Evolutionary conservation across 2,113 vertebrate species (phyloP), one percentile per base, ranked within the genome.

Genomic region (Ciconia boyciana): DNA sequence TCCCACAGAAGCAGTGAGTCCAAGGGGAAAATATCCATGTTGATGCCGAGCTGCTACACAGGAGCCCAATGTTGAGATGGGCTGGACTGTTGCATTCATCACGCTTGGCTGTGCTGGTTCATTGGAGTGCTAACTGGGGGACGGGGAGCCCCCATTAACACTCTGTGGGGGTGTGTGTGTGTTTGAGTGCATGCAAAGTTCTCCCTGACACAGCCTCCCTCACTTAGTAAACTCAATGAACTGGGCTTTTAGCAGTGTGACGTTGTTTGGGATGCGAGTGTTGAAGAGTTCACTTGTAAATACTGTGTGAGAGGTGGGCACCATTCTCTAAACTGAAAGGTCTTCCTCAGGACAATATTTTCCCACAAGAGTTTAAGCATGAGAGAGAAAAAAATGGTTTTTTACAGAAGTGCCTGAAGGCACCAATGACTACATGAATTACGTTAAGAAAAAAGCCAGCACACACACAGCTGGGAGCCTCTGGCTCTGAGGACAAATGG

Each of bases 231-330:
- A 25, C 22, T 44, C 41, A 32, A 18, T 44, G 32, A 70, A 29
- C 13, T 29, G 87, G 20, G 7, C 7, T 79, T 24, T 79, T 24
- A 65, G 39, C 61, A 49, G n/a, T 20, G 36, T 4, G 1, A 17
- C 32, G 31, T 2, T 44, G 13, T 87, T 65, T 70, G 78, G 19
- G 1, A 2, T 0, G 0, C 2, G 7, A 54, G 4, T 34, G 13
- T 51, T 44, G 46, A 74, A 46, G 46, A 2, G 11, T 46, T 90
- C 41, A 15, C 22, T 81, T 46, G 1, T 25, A 66, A 66, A 15
- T 29, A 13, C 5, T 28, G 32, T 51, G 11, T 25, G 25, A 62
- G 39, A 41, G 26, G 12, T 60, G 21, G 13, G 22, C 11, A 8
- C 9, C 32, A 8, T 46, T 81, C 39, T 44, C 49, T 89, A 46